These are phyloP conservation scores for Aromia moschata DNA, from an alignment of 2,888 invertebrate genomes.

Conservation along the genomic window DNA sequence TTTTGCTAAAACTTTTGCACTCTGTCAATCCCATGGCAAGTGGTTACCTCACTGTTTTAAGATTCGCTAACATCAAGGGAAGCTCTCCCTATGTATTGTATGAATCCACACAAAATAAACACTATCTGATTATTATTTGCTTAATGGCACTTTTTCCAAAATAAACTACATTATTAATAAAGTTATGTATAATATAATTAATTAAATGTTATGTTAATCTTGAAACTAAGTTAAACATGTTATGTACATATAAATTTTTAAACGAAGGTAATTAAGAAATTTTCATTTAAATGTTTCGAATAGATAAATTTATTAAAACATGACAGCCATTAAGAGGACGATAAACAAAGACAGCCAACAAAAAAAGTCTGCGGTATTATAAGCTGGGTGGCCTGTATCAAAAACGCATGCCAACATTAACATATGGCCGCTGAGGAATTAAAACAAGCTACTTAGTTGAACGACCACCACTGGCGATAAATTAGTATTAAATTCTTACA, in stretches of 20 bases:
- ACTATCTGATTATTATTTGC: too few species aligned
- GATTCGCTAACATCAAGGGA: too few species aligned
- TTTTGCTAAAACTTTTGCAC: too few species aligned
- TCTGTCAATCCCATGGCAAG: too few species aligned
- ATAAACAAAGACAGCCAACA: conserved; percentile 47
- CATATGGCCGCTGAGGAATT: conserved; percentile 40
- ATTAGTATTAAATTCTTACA: conserved; percentile 34
- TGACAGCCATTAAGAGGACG: conserved; percentile 43
- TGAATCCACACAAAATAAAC: too few species aligned
- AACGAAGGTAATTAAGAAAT: conserved; percentile 32
- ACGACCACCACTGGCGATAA: conserved; percentile 37
- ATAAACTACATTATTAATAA: too few species aligned
- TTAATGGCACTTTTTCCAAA: too few species aligned
- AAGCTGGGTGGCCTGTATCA: conserved; percentile 45
- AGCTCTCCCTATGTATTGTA: too few species aligned
- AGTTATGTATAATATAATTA: too few species aligned
- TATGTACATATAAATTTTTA: conserved; percentile 15
- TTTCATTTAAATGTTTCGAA: conserved; percentile 27
- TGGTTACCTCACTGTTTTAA: too few species aligned
- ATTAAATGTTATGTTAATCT: too few species aligned
- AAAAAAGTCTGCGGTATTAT: conserved; percentile 30
- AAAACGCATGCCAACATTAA: conserved; percentile 38
- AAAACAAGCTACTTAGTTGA: conserved; percentile 42
- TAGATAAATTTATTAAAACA: conserved; percentile 43
- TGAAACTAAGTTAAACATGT: too few species aligned